A percentile compares a stretch with the other conserved stretches of the same genome.
Conservation (phyloP, 2,797 vertebrate genomes). For the Mormyrops attenuatus region DNA sequence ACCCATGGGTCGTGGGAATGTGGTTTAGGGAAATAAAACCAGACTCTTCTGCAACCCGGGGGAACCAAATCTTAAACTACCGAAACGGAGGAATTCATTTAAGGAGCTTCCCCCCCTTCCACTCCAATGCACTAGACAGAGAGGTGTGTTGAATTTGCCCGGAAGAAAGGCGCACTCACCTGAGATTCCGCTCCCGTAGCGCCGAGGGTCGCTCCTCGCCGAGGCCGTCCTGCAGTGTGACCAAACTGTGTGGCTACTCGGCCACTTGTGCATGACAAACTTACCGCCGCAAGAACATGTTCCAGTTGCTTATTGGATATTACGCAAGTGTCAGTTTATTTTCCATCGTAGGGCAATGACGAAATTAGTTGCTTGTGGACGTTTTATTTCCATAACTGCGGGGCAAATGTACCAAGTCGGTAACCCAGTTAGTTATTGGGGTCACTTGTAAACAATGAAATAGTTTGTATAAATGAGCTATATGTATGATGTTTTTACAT, state of each 20-base stretch:
- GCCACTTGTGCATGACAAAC: not conserved
- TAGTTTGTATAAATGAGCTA: not conserved
- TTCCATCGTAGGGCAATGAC: not conserved
- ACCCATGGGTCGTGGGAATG: not conserved
- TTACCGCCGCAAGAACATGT: not conserved
- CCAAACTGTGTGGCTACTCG: not conserved
- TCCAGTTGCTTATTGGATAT: not conserved
- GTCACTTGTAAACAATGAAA: not conserved
- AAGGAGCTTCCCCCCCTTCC: not conserved
- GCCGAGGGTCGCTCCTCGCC: not conserved
- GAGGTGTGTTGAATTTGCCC: not conserved
- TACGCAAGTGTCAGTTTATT: not conserved
- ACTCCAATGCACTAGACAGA: not conserved
- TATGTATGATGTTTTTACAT: not conserved
- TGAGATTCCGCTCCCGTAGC: not conserved
- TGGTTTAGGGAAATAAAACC: not conserved
- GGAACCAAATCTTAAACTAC: not conserved
- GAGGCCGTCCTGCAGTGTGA: not conserved
- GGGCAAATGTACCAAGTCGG: not conserved
- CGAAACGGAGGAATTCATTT: not conserved
- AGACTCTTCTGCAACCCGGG: not conserved
- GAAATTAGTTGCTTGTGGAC: not conserved
- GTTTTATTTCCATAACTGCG: not conserved
- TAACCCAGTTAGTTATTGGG: not conserved
- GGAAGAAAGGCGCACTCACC: not conserved